Conservation (phyloP, 1,140 invertebrate genomes). For the Drosophila tristis region DNA sequence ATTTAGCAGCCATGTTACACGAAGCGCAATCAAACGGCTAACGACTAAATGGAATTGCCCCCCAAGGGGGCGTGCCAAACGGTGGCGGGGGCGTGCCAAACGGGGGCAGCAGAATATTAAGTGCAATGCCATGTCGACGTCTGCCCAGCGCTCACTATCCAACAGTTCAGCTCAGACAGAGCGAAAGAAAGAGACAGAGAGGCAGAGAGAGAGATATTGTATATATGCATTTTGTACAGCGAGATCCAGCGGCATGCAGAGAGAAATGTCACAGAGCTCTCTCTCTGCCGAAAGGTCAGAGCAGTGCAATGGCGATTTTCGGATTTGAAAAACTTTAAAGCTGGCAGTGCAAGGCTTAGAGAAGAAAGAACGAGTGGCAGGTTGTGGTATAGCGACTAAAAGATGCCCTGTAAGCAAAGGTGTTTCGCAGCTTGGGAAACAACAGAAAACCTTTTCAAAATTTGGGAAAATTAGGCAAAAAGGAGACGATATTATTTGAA, state of each 20-base stretch:
- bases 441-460: too few species aligned
- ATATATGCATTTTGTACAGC: conserved; percentile 1
- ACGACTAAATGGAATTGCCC: conserved; percentile 75
- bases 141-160: conserved; percentile 4
- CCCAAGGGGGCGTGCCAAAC: conserved; percentile 24
- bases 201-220: too few species aligned
- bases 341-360: too few species aligned
- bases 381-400: too few species aligned
- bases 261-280: conserved; percentile 13
- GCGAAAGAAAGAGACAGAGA: too few species aligned
- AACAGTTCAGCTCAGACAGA: not conserved
- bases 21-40: conserved; percentile 75
- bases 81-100: conserved; percentile 19
- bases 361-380: too few species aligned
- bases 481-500: too few species aligned
- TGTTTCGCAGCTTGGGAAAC: too few species aligned
- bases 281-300: conserved; percentile 1
- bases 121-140: conserved; percentile 58
- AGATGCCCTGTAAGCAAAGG: too few species aligned
- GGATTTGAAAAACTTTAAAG: not conserved
- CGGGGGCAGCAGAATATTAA: conserved; percentile 46
- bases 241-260: not conserved
- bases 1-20: conserved; percentile 80
- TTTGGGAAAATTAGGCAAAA: too few species aligned
- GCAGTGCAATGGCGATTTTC: too few species aligned